Percentiles rank a stretch among this genome's conserved stretches.
Conservation (phyloP, 2,113 vertebrate genomes). For the Pituophis catenifer region DNA sequence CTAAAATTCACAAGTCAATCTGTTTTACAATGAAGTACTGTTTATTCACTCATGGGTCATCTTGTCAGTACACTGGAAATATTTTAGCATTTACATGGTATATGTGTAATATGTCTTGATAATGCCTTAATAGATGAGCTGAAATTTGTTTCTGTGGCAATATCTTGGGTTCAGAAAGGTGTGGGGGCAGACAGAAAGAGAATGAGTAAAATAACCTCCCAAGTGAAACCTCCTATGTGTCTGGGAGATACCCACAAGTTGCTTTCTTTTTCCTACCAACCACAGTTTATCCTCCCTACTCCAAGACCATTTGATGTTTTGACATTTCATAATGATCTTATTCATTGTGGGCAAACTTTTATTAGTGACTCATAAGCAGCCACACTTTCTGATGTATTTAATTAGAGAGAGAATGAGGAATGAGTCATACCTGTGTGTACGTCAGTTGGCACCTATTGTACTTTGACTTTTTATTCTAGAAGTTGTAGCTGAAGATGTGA, state of each 20-base stretch:
- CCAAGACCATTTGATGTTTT: conserved; percentile 6
- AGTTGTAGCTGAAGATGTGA: neutral
- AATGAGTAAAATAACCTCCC: neutral
- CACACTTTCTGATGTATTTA: neutral
- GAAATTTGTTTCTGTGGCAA: neutral
- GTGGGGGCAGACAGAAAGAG: neutral
- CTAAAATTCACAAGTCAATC: conserved; percentile 26
- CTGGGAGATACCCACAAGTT: neutral
- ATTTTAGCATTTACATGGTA: conserved; percentile 28
- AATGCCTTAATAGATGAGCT: conserved; percentile 35
- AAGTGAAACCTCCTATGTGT: neutral
- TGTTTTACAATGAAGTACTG: neutral
- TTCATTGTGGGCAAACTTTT: conserved; percentile 2
- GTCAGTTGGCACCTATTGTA: neutral
- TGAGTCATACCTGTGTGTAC: neutral
- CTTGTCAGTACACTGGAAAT: conserved; percentile 20
- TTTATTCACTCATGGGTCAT: conserved; percentile 42
- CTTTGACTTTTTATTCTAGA: neutral
- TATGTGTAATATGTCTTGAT: conserved; percentile 17
- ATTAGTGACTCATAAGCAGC: neutral
- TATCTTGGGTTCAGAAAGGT: neutral
- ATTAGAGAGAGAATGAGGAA: conserved; percentile 3
- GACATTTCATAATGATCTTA: neutral
- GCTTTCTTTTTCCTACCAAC: neutral
- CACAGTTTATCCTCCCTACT: neutral